Conservation (phyloP, 1,140 invertebrate species). For the Acromyrmex heyeri region DNA sequence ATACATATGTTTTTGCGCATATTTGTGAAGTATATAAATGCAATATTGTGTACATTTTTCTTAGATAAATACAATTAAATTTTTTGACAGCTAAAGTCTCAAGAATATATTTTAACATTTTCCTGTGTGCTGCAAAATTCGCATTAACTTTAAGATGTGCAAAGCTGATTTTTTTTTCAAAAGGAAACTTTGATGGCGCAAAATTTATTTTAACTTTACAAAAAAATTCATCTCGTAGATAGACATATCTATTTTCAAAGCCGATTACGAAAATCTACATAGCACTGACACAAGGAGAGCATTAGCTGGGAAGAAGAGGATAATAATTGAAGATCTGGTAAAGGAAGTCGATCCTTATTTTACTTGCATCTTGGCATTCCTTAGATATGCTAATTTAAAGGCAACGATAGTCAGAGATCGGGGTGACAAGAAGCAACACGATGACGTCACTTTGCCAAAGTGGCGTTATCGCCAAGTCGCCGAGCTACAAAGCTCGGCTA, state of each 20-base stretch:
- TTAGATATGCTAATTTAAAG: slow-evolving; percentile 50
- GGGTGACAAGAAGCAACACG: slow-evolving; percentile 39
- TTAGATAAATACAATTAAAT: neutral
- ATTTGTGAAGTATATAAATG: too few species aligned
- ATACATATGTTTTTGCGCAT: too few species aligned
- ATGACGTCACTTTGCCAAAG: slow-evolving; percentile 42
- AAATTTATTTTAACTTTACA: slow-evolving; percentile 19
- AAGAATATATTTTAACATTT: neutral
- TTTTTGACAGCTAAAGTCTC: neutral
- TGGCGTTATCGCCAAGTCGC: slow-evolving; percentile 13
- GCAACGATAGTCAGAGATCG: slow-evolving; percentile 17
- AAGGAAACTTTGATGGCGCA: neutral
- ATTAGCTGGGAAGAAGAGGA: slow-evolving; percentile 36
- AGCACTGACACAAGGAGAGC: neutral
- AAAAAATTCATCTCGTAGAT: neutral
- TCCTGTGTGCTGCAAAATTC: neutral
- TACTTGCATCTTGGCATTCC: slow-evolving; percentile 45
- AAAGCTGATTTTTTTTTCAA: neutral
- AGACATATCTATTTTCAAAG: slow-evolving; percentile 28
- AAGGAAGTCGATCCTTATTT: slow-evolving; percentile 65
- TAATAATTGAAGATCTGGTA: slow-evolving; percentile 36
- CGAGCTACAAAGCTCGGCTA: slow-evolving; percentile 16
- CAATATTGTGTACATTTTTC: neutral
- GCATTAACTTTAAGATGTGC: neutral
- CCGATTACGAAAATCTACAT: slow-evolving; percentile 30